Percentiles rank a stretch among this genome's conserved stretches.
Conservation (phyloP, 2,888 invertebrate genomes). For the Catocala fraxini region DNA sequence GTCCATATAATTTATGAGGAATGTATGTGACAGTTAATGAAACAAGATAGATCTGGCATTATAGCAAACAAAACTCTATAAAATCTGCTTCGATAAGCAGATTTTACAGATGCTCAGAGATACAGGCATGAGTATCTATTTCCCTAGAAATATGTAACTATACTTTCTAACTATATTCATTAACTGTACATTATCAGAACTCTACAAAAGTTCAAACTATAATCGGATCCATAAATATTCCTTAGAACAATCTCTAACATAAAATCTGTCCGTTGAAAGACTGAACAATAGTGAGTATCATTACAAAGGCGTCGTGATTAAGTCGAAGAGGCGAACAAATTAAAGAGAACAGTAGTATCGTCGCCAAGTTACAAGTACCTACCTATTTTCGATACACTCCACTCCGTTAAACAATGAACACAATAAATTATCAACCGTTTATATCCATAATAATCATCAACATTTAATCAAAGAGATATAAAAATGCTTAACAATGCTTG, state of each 20-base stretch:
- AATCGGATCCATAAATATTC: background rate
- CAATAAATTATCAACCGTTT: constrained; percentile 38
- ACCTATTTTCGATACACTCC: constrained; percentile 37
- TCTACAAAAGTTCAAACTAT: background rate
- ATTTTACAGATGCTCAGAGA: no score
- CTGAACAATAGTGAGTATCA: constrained; percentile 17
- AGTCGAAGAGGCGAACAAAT: constrained; percentile 17
- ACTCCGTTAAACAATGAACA: constrained; percentile 34
- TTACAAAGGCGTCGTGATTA: constrained; percentile 14
- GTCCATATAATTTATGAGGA: no score
- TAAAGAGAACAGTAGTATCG: constrained; percentile 11
- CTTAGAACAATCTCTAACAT: constrained; percentile 10
- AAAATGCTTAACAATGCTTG: constrained; percentile 16
- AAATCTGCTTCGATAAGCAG: no score
- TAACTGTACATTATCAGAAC: background rate
- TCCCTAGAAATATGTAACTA: no score
- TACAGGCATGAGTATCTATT: no score
- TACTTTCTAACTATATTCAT: no score
- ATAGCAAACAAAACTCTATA: no score
- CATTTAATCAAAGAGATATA: constrained; percentile 37
- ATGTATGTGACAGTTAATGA: no score
- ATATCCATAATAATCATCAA: constrained; percentile 29
- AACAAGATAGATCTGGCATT: no score
- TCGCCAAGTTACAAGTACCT: constrained; percentile 11
- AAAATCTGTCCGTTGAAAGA: background rate